phyloP scores from a whole-genome alignment of 2,797 vertebrate genomes.

The Aplochiton taeniatus region DNA sequence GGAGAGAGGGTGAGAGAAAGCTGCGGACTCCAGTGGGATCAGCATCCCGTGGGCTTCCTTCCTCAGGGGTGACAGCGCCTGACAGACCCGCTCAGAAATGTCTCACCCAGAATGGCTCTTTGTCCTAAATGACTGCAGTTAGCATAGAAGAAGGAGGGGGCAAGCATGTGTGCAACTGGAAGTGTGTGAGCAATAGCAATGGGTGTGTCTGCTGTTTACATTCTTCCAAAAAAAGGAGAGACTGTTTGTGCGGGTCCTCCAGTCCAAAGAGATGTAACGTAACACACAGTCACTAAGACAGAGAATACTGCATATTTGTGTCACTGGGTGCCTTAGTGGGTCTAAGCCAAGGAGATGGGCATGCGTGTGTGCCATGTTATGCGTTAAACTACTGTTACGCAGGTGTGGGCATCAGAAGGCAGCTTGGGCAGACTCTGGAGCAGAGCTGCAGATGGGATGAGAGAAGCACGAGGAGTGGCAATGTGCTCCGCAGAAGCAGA shows the following conservation, averaged over 20 bases:
- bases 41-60: slow-evolving; percentile 60
- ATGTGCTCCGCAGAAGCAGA: slow-evolving; percentile 61
- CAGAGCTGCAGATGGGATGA: slow-evolving; percentile 57
- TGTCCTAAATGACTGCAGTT: slow-evolving; percentile 55
- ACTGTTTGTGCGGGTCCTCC: slow-evolving; percentile 36
- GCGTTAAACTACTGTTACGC: slow-evolving; percentile 20
- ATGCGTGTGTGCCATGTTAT: no score
- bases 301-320: not conserved
- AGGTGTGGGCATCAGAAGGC: slow-evolving; percentile 25
- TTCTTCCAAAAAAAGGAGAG: not conserved
- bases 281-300: not conserved
- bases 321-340: no score
- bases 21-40: slow-evolving; percentile 51
- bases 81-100: slow-evolving; percentile 62
- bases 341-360: no score
- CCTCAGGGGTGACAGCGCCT: slow-evolving; percentile 48
- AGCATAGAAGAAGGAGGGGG: slow-evolving; percentile 55
- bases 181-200: slow-evolving; percentile 12
- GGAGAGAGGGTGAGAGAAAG: slow-evolving; percentile 2
- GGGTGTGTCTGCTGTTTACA: slow-evolving; percentile 13
- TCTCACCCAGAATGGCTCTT: slow-evolving; percentile 53
- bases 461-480: slow-evolving; percentile 52
- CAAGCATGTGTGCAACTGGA: slow-evolving; percentile 45
- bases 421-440: slow-evolving; percentile 31
- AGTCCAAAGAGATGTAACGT: slow-evolving; percentile 27